phyloP scores from a whole-genome alignment of 2,888 invertebrate genomes.

The Meganola albula region DNA sequence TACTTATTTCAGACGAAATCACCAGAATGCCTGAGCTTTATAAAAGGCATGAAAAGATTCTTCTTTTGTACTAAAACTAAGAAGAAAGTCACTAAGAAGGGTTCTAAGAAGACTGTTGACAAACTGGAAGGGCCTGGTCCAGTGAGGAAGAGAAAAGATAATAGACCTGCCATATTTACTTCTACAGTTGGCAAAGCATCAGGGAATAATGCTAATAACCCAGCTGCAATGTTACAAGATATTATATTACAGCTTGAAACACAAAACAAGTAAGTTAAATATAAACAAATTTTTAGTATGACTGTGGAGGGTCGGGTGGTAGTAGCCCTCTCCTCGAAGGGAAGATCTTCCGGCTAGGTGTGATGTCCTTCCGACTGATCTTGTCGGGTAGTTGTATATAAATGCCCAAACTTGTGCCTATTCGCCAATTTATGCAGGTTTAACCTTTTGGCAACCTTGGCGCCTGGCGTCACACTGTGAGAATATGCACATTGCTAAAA shows the following conservation, averaged over 20 bases:
- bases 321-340: too few species aligned
- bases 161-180: slow-evolving; percentile 55
- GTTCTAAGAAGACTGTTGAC: slow-evolving; percentile 33
- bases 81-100: slow-evolving; percentile 39
- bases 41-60: slow-evolving; percentile 63
- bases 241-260: slow-evolving; percentile 84
- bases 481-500: too few species aligned
- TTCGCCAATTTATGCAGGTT: too few species aligned
- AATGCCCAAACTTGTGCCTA: too few species aligned
- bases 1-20: slow-evolving; percentile 53
- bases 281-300: too few species aligned
- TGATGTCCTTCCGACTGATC: too few species aligned
- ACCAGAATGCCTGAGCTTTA: slow-evolving; percentile 60
- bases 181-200: slow-evolving; percentile 70
- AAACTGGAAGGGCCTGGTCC: slow-evolving; percentile 28
- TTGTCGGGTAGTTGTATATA: too few species aligned
- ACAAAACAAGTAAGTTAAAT: slow-evolving; percentile 73
- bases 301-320: too few species aligned
- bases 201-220: slow-evolving; percentile 64
- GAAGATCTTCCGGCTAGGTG: too few species aligned
- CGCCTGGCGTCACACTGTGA: too few species aligned
- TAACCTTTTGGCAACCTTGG: too few species aligned
- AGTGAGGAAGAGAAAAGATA: slow-evolving; percentile 35
- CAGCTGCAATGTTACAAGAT: slow-evolving; percentile 80
- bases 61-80: slow-evolving; percentile 68